Evolutionary conservation across 2,113 vertebrate species (phyloP), one percentile per base, ranked within the genome.

Genomic region (Plotosus lineatus): DNA sequence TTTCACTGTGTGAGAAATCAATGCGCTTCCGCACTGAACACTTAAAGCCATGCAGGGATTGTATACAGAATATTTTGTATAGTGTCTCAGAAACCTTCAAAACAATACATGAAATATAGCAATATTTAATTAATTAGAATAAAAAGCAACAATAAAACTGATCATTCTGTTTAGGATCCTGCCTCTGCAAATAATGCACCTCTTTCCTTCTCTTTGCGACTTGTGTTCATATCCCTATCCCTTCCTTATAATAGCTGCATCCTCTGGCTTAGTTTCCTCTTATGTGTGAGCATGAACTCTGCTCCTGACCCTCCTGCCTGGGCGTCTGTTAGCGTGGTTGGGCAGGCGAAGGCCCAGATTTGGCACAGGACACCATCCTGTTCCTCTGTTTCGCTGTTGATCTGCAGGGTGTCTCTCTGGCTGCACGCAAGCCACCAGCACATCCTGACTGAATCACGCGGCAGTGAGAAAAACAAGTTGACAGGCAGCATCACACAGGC

Each of bases 391-490:
- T 80, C 74, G 21, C 72, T 31, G 58, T 60, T 85, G 78, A 79
- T 85, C 82, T 83, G 79, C 80, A 82, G 82, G 79, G 83, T 84
- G 82, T 85, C 79, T 79, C 23, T 36, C 79, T 80, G 76, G 69
- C 79, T 65, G 73, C 83, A 79, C 82, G 77, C 86, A 56, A 86
- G 73, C 84, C 80, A 78, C 75, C 65, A 77, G 36, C 53, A 84
- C 80, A 84, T 86, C 83, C 85, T 86, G 85, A 60, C 50, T 73
- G 50, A 51, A 79, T 83, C 68, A 75, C 77, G 66, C 77, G 56
- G 56, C 33, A 75, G 75, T 8, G 76, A 77, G 53, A 81, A 83
- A 86, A 80, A 82, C 38, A 83, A 69, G 61, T 10, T 3, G 50
- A 61, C 23, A 33, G 77, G 4, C 61, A 56, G 23, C 77, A 69